Base-by-base conservation (phyloP, 2,797 vertebrate species). In the Phaenicophaeus curvirostris region DNA sequence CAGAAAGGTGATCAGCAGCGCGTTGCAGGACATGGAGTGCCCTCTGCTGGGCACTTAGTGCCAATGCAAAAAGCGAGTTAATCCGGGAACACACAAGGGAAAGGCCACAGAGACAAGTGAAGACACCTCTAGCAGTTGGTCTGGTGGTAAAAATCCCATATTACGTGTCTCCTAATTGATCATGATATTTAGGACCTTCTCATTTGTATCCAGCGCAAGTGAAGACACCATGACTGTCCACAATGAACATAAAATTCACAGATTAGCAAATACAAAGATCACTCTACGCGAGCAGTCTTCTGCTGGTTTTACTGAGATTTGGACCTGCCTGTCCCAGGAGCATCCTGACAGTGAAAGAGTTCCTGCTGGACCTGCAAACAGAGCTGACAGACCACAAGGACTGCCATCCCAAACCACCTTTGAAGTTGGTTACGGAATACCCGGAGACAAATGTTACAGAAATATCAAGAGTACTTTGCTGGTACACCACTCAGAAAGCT, bases 31-130 rank as follows among this genome's bases (percentile, higher is more conserved):
- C 90, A 66, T 1, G 41, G 85, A 88, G 46, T 77, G 95, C 95
- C 0, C 96, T 95, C 97, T 97, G 77, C 92, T 95, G 95, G 96
- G 53, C 69, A 48, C 54, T 11, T 4, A 9, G 5, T 2, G 30
- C 37, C 92, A 78, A 8, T 67, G 59, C 72, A 97, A 68, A 91
- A 69, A 55, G 62, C 12, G 21, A 31, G 13, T 25, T 8, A 55
- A 90, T 71, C 59, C 30, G 77, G 90, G 59, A 93, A 86, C 2
- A 23, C 18, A 2, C 8, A 7, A 8, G 8, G 14, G 42, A 41
- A 81, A 42, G 53, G 67, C 55, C 28, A 15, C 39, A 24, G 13
- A 51, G 39, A 27, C 44, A 42, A 17, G 28, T 3, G 21, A 72
- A 79, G 94, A 48, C n/a, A 62, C 14, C 15, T 51, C 61, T 63